These are phyloP conservation scores for Drosophila neotestacea DNA, from an alignment of 2,888 invertebrate species.

Conservation along the genomic window DNA sequence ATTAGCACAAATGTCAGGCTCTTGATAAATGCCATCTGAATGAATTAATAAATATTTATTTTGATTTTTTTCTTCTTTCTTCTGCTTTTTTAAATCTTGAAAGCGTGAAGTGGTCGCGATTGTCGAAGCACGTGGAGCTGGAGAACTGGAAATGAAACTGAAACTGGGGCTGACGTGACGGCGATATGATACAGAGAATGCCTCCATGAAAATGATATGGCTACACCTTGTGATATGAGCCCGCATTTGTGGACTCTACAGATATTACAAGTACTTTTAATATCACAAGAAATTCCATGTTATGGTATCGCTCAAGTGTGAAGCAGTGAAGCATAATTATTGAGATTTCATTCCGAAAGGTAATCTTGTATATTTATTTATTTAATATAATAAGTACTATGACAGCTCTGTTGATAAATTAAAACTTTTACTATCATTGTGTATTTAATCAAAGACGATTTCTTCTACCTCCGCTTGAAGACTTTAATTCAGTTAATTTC, in stretches of 20 bases:
- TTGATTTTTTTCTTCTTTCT: slow-evolving; percentile 6
- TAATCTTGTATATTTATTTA: background rate
- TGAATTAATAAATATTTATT: slow-evolving; percentile 61
- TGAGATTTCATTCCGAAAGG: slow-evolving; percentile 6
- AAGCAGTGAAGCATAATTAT: slow-evolving; percentile 17
- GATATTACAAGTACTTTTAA: slow-evolving; percentile 22
- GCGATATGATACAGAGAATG: slow-evolving; percentile 37
- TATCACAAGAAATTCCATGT: slow-evolving; percentile 15
- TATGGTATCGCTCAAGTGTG: slow-evolving; percentile 12
- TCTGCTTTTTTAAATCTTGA: slow-evolving; percentile 26
- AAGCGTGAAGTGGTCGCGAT: slow-evolving; percentile 55
- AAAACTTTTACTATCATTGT: background rate
- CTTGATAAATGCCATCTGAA: slow-evolving; percentile 44
- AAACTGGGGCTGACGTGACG: slow-evolving; percentile 27
- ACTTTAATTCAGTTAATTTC: slow-evolving; percentile 1
- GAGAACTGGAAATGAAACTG: slow-evolving; percentile 9
- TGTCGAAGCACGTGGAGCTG: slow-evolving; percentile 41
- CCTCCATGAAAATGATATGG: slow-evolving; percentile 39
- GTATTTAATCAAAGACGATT: background rate
- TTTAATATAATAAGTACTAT: background rate
- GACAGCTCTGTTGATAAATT: slow-evolving; percentile 1
- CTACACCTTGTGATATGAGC: slow-evolving; percentile 35
- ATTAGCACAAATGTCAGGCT: slow-evolving; percentile 61
- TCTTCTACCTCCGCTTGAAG: background rate
- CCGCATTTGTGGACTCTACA: slow-evolving; percentile 17